A percentile compares a stretch with the other conserved stretches of the same genome.
Conservation (phyloP, 37 sponge, comb jelly and placozoan genomes). For the Dysidea cf. avara region DNA sequence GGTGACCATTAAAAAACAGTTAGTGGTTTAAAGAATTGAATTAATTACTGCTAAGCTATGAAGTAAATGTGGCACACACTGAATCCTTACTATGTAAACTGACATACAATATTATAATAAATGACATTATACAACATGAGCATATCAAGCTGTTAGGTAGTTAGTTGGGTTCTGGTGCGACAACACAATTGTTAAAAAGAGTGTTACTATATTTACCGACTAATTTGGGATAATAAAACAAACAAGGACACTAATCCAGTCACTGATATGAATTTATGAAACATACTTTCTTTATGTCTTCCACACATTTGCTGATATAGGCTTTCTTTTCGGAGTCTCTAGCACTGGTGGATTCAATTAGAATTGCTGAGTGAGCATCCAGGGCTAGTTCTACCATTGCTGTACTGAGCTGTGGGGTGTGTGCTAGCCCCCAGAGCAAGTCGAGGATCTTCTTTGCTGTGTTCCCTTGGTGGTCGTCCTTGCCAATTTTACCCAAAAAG, state of each 20-base stretch:
- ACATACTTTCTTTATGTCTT: conserved; percentile 76
- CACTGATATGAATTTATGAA: neutral
- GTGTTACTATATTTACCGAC: neutral
- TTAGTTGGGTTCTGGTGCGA: neutral
- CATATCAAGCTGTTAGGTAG: no score
- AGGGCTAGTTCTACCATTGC: conserved; percentile 88
- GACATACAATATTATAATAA: no score
- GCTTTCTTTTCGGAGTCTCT: conserved; percentile 62
- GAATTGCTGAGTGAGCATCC: conserved; percentile 72
- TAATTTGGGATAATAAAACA: neutral
- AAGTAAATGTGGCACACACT: no score
- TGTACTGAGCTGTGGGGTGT: conserved; percentile 65
- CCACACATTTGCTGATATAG: conserved; percentile 79
- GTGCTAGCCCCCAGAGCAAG: conserved; percentile 82
- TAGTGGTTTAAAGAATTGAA: no score
- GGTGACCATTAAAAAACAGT: no score
- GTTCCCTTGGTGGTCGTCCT: conserved; percentile 79
- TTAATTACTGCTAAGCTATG: no score
- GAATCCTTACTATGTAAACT: no score
- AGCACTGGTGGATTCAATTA: conserved; percentile 73
- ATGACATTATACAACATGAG: no score
- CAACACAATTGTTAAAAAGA: neutral
- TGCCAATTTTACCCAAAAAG: conserved; percentile 82
- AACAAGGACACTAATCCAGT: neutral
- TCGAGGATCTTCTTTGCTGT: conserved; percentile 86